Evolutionary conservation across 2,797 vertebrate species (phyloP), one percentile per base, ranked within the genome.

Genomic region (Dermochelys coriacea): DNA sequence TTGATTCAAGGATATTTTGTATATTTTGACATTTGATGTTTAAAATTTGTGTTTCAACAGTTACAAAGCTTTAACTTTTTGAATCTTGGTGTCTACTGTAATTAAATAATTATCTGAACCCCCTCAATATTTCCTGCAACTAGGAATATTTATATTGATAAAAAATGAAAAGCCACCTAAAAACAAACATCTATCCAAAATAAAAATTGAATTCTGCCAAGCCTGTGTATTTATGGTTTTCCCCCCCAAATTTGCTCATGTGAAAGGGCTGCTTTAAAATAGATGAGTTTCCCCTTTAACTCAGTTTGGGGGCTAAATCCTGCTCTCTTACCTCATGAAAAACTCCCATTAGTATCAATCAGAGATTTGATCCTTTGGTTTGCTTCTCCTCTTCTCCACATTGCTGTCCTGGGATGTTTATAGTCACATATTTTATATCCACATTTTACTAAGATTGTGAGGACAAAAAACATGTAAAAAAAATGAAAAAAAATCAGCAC

Each of bases 241-340:
- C 37, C 8, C 52, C n/a, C 47, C 49, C 64, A 37, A 68, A 37
- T 68, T 37, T 37, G 9, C n/a, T 68, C 64, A 37, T 68, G 18
- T 37, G 64, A 37, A 68, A 68, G n/a, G n/a, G 9, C 8, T 37
- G 18, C 19, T 68, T 34, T 37, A 37, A 37, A 68, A 68, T 21
- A 68, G 19, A 37, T n/a, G 16, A 37, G 19, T 37, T 37, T 68
- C 92, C 82, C 55, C 84, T 86, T 37, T 49, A 49, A 64, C 80
- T 87, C 74, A 84, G 92, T 64, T 93, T 93, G 87, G 74, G 57
- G 83, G 87, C 25, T 74, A 88, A 86, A 89, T 81, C 16, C n/a
- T 68, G 64, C n/a, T 68, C 34, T 37, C n/a, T n/a, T 37, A 37
- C 19, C 68, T 94, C 88, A 21, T 4, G 80, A 81, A 90, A 93